phyloP scores from a whole-genome alignment of 2,113 vertebrate genomes.

The Hepsetus odoe region DNA sequence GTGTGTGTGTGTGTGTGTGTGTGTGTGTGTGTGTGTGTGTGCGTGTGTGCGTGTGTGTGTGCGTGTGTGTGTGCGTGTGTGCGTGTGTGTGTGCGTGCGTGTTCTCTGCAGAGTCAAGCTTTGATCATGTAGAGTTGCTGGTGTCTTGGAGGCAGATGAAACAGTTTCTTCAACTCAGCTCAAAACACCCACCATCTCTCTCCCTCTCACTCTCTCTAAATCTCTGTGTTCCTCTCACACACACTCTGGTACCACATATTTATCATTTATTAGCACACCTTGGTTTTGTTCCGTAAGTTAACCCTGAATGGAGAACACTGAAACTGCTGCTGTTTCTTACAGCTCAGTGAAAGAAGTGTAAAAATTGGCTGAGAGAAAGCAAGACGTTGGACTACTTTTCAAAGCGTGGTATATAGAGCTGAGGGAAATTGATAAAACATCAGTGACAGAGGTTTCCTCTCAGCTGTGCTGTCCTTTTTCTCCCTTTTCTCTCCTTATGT shows the following conservation, averaged over 20 bases:
- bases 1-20: slow-evolving; percentile 34
- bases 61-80: slow-evolving; percentile 30
- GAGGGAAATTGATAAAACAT: not conserved
- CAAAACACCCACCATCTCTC: slow-evolving; percentile 34
- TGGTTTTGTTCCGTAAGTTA: slow-evolving; percentile 15
- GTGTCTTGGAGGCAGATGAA: slow-evolving; percentile 51
- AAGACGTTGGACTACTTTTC: not conserved
- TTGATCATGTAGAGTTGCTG: slow-evolving; percentile 44
- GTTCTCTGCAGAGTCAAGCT: slow-evolving; percentile 15
- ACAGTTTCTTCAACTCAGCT: slow-evolving; percentile 42
- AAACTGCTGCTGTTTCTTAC: not conserved
- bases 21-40: slow-evolving; percentile 31
- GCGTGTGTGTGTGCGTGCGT: slow-evolving; percentile 29
- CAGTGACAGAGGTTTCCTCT: not conserved
- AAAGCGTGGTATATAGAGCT: not conserved
- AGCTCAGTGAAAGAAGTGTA: not conserved
- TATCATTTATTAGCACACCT: slow-evolving; percentile 24
- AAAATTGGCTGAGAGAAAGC: slow-evolving; percentile 14
- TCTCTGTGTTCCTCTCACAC: not conserved
- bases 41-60: slow-evolving; percentile 36
- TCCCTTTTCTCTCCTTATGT: not conserved
- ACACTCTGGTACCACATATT: not conserved
- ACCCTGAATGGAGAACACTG: not conserved
- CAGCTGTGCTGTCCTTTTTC: not conserved
- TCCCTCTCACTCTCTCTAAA: not conserved